Evolutionary conservation across 1,140 invertebrate species (phyloP).

Genomic region (Tenebrio molitor): DNA sequence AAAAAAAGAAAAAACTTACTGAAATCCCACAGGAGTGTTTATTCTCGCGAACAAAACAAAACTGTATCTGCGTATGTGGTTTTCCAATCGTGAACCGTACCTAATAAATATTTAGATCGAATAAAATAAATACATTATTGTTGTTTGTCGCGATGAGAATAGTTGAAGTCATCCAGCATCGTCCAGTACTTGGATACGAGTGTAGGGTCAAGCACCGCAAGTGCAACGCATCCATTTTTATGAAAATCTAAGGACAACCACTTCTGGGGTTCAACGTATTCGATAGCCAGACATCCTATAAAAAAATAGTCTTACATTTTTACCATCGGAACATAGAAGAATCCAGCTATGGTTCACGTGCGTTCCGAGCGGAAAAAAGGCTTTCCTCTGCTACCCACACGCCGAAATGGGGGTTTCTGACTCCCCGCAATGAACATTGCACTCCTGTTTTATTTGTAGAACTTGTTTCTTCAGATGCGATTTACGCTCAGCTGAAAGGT

Average conservation of each 20-base stretch:
- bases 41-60: neutral
- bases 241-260: constrained; percentile 53
- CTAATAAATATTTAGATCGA: constrained; percentile 28
- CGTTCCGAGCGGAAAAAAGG: neutral
- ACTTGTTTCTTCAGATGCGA: constrained; percentile 57
- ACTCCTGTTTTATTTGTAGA: constrained; percentile 48
- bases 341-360: constrained; percentile 19
- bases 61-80: constrained; percentile 1
- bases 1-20: constrained; percentile 20
- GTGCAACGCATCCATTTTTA: constrained; percentile 53
- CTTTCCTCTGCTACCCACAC: constrained; percentile 14
- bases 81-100: too few relatives aligned
- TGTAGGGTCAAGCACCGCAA: constrained; percentile 49
- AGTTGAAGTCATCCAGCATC: constrained; percentile 29
- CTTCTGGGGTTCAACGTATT: constrained; percentile 51
- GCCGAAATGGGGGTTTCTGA: constrained; percentile 41
- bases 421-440: constrained; percentile 26
- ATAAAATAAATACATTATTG: constrained; percentile 34
- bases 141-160: constrained; percentile 25
- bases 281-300: constrained; percentile 37
- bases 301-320: constrained; percentile 37
- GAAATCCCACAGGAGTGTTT: neutral
- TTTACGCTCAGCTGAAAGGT: constrained; percentile 58
- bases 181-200: constrained; percentile 14
- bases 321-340: constrained; percentile 13